A percentile compares a stretch with the other conserved stretches of the same genome.
Evolutionary conservation across 2,888 invertebrate genomes (phyloP).

Genomic region (Aleiodes testaceus): DNA sequence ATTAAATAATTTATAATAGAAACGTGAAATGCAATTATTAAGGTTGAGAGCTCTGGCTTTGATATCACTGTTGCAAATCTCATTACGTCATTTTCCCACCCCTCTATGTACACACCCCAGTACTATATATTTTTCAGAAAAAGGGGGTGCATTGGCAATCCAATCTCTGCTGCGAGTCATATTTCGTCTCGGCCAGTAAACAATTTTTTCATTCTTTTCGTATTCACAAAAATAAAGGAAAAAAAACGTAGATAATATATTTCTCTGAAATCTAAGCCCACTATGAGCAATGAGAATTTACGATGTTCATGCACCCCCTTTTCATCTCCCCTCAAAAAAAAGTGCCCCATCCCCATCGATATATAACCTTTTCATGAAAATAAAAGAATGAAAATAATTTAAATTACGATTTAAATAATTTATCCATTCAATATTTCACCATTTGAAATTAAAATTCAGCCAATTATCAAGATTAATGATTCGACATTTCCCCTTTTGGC

Average conservation of each 20-base stretch:
- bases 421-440: constrained; percentile 15
- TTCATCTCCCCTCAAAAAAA: not conserved
- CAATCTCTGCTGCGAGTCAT: constrained; percentile 44
- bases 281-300: constrained; percentile 28
- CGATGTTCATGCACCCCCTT: constrained; percentile 14
- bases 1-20: constrained; percentile 1
- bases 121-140: not conserved
- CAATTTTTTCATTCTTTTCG: not conserved
- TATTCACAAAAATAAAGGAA: not conserved
- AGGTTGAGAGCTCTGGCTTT: not conserved
- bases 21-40: not conserved
- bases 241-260: constrained; percentile 33
- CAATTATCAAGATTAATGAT: constrained; percentile 36
- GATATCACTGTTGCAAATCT: constrained; percentile 41
- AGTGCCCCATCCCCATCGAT: constrained; percentile 23
- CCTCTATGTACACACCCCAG: not conserved
- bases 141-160: constrained; percentile 42
- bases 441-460: constrained; percentile 19
- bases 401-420: constrained; percentile 42
- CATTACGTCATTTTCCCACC: constrained; percentile 43
- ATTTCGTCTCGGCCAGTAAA: constrained; percentile 44
- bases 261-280: constrained; percentile 48
- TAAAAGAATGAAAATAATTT: not conserved
- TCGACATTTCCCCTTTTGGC: not conserved
- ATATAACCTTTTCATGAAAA: constrained; percentile 4